phyloP scores from a whole-genome alignment of 1,140 invertebrate genomes.

The Magallana gigas region DNA sequence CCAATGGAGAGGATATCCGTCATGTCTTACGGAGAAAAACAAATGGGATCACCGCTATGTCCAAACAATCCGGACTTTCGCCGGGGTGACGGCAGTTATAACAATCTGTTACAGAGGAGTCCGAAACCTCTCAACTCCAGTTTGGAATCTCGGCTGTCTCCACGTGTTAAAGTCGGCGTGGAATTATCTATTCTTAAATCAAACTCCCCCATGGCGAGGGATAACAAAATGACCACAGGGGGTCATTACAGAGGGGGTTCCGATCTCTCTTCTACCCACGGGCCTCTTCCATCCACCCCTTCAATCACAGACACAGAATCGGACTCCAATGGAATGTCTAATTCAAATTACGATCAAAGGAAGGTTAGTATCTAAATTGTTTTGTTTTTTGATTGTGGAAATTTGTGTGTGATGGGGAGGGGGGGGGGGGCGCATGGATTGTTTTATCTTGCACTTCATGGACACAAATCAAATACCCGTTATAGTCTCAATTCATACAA shows the following conservation, averaged over 20 bases:
- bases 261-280: neutral
- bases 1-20: neutral
- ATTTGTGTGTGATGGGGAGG: too few species aligned
- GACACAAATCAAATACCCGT: too few species aligned
- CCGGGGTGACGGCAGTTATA: neutral
- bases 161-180: constrained; percentile 47
- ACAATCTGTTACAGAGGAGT: neutral
- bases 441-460: too few species aligned
- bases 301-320: constrained; percentile 45
- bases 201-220: constrained; percentile 24
- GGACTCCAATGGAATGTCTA: constrained; percentile 41
- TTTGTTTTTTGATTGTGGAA: too few species aligned
- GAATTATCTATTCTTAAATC: constrained; percentile 50
- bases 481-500: too few species aligned
- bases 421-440: too few species aligned
- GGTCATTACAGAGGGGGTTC: constrained; percentile 35
- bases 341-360: constrained; percentile 11
- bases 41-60: neutral
- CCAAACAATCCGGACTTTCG: neutral
- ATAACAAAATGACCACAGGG: constrained; percentile 12
- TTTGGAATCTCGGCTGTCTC: constrained; percentile 45
- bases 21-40: neutral
- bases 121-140: constrained; percentile 1
- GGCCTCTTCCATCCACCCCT: constrained; percentile 36
- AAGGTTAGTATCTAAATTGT: neutral